phyloP scores from a whole-genome alignment of 2,888 invertebrate species.

The Buathra laborator region DNA sequence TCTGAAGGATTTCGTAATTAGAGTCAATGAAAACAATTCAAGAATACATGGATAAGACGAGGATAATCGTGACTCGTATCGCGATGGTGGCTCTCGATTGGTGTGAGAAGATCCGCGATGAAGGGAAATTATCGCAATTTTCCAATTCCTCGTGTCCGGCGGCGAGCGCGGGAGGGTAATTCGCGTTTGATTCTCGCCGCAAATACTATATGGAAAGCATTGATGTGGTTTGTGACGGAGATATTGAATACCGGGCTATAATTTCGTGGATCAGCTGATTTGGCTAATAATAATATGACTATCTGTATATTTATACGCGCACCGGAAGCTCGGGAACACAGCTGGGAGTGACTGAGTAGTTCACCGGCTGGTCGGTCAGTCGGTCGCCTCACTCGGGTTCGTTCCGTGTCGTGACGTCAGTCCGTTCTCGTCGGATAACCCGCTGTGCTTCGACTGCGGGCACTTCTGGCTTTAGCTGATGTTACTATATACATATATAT shows the following conservation, averaged over 20 bases:
- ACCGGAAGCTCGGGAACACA: conserved; percentile 57
- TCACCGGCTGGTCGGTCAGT: conserved; percentile 62
- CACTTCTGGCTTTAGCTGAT: conserved; percentile 9
- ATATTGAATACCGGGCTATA: not conserved
- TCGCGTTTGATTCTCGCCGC: conserved; percentile 52
- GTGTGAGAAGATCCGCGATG: not conserved
- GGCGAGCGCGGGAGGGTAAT: conserved; percentile 39
- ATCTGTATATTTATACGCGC: conserved; percentile 15
- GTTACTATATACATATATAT: not conserved
- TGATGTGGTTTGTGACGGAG: not conserved
- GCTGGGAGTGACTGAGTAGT: conserved; percentile 47
- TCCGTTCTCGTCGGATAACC: conserved; percentile 57
- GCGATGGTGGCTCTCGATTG: conserved; percentile 11
- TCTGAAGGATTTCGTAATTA: too few relatives aligned
- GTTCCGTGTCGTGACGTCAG: conserved; percentile 67
- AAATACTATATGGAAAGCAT: not conserved
- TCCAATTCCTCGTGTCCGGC: conserved; percentile 57
- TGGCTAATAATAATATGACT: conserved; percentile 31
- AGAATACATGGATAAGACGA: not conserved
- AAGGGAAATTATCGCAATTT: conserved; percentile 66
- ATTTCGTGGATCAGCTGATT: conserved; percentile 24
- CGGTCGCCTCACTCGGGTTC: conserved; percentile 61
- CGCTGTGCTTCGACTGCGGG: conserved; percentile 15
- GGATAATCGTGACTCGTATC: not conserved
- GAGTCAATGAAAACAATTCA: not conserved